Conservation (phyloP, 2,888 invertebrate genomes). For the Ophraella communa region DNA sequence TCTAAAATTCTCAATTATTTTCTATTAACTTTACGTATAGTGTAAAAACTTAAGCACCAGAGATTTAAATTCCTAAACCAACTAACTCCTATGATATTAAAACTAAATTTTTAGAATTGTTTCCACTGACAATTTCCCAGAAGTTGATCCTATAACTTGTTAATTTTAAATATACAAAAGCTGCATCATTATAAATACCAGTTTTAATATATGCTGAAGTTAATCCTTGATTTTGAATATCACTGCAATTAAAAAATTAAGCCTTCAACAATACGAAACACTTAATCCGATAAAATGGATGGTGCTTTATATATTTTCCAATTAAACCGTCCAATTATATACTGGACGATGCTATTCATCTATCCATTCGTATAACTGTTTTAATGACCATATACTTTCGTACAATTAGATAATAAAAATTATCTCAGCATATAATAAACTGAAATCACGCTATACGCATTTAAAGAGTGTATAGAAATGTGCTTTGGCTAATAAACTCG, state of each 20-base stretch:
- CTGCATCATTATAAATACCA: too few species aligned
- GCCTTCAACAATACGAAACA: neutral
- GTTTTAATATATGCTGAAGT: too few species aligned
- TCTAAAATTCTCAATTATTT: too few species aligned
- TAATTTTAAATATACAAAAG: too few species aligned
- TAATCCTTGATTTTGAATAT: too few species aligned
- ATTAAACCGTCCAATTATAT: neutral
- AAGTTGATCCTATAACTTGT: too few species aligned
- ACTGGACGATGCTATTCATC: neutral
- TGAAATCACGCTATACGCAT: conserved; percentile 19
- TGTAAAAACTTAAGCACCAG: too few species aligned
- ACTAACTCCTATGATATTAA: too few species aligned
- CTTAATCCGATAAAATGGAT: neutral
- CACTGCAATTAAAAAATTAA: neutral
- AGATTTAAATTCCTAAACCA: too few species aligned
- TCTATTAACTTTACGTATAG: too few species aligned
- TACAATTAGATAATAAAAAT: conserved; percentile 8
- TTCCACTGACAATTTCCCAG: too few species aligned
- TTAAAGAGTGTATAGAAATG: neutral
- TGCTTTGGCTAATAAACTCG: conserved; percentile 20
- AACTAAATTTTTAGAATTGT: too few species aligned
- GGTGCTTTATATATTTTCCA: neutral
- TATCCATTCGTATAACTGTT: neutral
- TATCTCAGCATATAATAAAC: conserved; percentile 16
- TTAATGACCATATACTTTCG: neutral